A percentile compares a stretch with the other conserved stretches of the same genome.
These are phyloP conservation scores for Mantis religiosa DNA, from an alignment of 2,888 invertebrate species.

Conservation along the genomic window DNA sequence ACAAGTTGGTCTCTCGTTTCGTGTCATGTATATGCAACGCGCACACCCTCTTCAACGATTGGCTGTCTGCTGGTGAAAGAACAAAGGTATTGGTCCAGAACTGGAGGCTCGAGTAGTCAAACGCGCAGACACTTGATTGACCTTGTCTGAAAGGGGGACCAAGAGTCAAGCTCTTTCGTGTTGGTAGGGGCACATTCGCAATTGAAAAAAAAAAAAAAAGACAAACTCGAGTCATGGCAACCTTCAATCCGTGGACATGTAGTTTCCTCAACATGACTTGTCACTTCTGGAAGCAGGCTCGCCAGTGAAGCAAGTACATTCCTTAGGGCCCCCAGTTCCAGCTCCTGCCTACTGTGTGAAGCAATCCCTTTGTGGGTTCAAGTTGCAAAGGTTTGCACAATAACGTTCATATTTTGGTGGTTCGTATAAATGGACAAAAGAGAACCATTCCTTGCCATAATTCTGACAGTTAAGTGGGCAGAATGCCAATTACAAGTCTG, in stretches of 20 bases:
- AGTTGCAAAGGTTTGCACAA: too few species aligned
- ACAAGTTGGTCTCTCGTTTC: background rate
- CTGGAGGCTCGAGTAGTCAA: slow-evolving; percentile 4
- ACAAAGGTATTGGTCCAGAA: background rate
- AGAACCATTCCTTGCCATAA: too few species aligned
- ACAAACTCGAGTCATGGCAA: background rate
- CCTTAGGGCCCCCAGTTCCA: too few species aligned
- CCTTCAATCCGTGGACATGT: background rate
- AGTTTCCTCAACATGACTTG: background rate
- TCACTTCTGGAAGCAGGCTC: background rate
- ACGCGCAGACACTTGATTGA: background rate
- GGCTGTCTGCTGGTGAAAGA: background rate
- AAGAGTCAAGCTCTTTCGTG: background rate
- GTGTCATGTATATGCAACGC: background rate
- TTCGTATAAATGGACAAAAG: too few species aligned
- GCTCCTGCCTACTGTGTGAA: too few species aligned
- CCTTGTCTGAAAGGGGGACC: background rate
- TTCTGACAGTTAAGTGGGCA: too few species aligned
- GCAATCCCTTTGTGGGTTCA: too few species aligned
- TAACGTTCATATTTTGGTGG: too few species aligned
- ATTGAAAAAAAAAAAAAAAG: background rate
- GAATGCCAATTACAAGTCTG: too few species aligned
- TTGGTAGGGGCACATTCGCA: background rate
- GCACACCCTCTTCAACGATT: slow-evolving; percentile 2
- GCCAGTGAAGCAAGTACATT: too few species aligned